These are phyloP conservation scores for Hydropotes inermis DNA, from an alignment of 2,113 vertebrate species.

Conservation along the genomic window DNA sequence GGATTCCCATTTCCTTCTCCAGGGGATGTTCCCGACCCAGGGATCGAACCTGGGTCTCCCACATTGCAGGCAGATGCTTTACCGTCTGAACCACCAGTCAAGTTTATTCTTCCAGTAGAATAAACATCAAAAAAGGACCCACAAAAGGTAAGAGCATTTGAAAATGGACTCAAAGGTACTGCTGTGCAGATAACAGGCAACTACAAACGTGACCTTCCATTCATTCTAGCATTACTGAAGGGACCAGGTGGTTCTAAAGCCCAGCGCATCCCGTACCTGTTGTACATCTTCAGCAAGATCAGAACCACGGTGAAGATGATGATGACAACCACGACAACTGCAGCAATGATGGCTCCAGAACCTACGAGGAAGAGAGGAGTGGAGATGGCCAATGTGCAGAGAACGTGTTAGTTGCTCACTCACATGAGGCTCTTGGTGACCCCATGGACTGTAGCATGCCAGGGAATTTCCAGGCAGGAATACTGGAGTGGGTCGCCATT, in stretches of 20 bases:
- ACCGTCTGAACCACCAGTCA: background rate
- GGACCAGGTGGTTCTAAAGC: background rate
- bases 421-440: background rate
- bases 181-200: background rate
- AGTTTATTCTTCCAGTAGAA: background rate
- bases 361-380: constrained; percentile 76
- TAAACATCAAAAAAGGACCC: background rate
- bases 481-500: background rate
- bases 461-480: background rate
- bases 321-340: constrained; percentile 91
- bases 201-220: background rate
- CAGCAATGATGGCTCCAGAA: constrained; percentile 95
- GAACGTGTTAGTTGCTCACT: background rate
- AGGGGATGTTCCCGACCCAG: background rate
- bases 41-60: background rate
- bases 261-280: constrained; percentile 84
- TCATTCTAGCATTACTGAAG: background rate
- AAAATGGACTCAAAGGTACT: background rate
- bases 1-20: background rate
- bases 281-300: constrained; percentile 92
- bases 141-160: background rate
- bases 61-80: background rate
- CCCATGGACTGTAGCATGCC: background rate
- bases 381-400: rapidly evolving
- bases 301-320: constrained; percentile 90